These are phyloP conservation scores for Acleris laterana DNA, from an alignment of 2,888 invertebrate genomes.

Conservation along the genomic window DNA sequence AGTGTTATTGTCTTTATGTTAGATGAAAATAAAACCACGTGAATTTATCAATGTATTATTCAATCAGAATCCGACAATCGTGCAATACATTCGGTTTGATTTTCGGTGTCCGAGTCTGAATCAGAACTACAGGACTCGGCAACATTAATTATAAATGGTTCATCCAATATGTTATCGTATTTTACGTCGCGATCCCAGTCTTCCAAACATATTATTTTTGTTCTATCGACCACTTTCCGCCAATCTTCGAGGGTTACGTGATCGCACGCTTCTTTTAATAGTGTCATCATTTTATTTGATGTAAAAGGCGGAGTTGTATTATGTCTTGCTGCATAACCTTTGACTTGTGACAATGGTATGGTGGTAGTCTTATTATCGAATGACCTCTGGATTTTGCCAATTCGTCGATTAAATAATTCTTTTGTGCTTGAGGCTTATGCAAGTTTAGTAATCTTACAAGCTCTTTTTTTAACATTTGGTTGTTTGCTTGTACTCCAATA, in stretches of 20 bases:
- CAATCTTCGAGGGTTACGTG: slow-evolving; percentile 14
- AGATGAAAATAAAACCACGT: too few species aligned
- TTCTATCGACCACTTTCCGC: slow-evolving; percentile 23
- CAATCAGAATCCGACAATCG: too few species aligned
- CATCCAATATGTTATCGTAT: too few species aligned
- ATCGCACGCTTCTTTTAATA: slow-evolving; percentile 20
- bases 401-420: slow-evolving; percentile 37
- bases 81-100: background rate
- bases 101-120: too few species aligned
- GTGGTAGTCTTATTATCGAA: slow-evolving; percentile 38
- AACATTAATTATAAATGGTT: too few species aligned
- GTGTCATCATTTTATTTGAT: slow-evolving; percentile 25
- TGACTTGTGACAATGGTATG: slow-evolving; percentile 40
- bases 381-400: slow-evolving; percentile 38
- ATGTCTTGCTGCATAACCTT: slow-evolving; percentile 37
- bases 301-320: slow-evolving; percentile 30
- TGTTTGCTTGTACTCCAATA: slow-evolving; percentile 37
- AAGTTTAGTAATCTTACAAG: slow-evolving; percentile 32
- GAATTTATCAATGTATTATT: too few species aligned
- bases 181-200: too few species aligned
- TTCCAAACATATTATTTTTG: background rate
- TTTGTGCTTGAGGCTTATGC: slow-evolving; percentile 32
- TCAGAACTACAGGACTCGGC: too few species aligned
- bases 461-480: slow-evolving; percentile 38
- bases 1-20: too few species aligned